Base-by-base conservation (phyloP, 2,888 invertebrate genomes). In the Andrena fulva region DNA sequence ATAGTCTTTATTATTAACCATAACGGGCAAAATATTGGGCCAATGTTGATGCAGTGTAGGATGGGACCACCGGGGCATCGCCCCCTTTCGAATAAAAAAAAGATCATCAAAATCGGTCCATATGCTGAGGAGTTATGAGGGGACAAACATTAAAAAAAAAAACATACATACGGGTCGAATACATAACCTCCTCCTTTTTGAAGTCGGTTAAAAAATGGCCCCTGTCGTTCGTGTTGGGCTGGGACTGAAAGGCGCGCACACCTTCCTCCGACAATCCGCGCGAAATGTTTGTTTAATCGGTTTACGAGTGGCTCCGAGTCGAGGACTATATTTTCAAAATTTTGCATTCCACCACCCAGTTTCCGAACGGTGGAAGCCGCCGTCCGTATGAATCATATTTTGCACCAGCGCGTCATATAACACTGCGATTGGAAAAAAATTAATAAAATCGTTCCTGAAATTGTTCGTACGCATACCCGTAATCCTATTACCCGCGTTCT, bases 381-480 rank as follows among this genome's bases (percentile, higher is more conserved):
- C 27, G 16, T n/a, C 54, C 24, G 7, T 27, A 56, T 42, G 35
- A 82, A 75, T 85, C 69, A 68, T 60, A 29, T 66, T 79, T 66
- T 66, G 54, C 54, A 35, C 63, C 42, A 50, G 20, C 8, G 27
- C 20, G 50, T 70, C 60, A 63, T 69, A 56, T 31, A 67, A 64
- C 35, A 59, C 12, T 8, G 56, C 64, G 70, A 76, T 66, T 70
- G 60, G 33, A 27, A 54, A 67, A 70, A 70, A 70, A 81, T 76
- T 82, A 71, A 71, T 70, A 66, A 79, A 82, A 82, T 76, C 63
- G n/a, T 75, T 78, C 16, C 59, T 31, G 63, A 70, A 81, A 85
- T 62, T 85, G 68, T 60, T 75, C 31, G 64, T 16, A 54, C 63
- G 64, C 68, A 35, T 10, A 70, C 69, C 27, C 56, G 75, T 66